Base-by-base conservation (phyloP, 2,888 invertebrate genomes). In the Calephelis perditalis region DNA sequence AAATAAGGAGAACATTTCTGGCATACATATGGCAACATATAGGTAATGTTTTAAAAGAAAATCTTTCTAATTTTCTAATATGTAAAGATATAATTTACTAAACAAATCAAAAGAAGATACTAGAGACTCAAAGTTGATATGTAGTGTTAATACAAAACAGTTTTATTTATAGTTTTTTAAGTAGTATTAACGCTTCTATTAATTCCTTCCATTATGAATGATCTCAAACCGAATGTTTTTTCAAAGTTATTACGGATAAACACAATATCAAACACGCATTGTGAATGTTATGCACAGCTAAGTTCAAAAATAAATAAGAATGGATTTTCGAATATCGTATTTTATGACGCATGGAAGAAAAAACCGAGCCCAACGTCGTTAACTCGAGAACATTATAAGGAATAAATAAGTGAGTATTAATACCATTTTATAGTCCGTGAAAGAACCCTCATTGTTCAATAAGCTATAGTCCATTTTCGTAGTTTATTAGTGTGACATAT, bases 311-410 rank as follows among this genome's bases (percentile, higher is more conserved):
- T 77, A 80, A 78, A 80, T 79, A 72, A 71, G 73, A 73, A 67
- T 72, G 71, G 70, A 78, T 78, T 81, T 78, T 78, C 79, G 80
- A 80, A 81, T 84, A 81, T 81, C 74, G 81, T 81, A 83, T 78
- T 86, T 86, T 86, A 88, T 84, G 86, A 78, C 76, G 82, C 83
- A 79, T 83, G 81, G 77, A 78, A 77, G 77, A 85, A 86, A 78
- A 85, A 88, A 84, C 77, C 74, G 81, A 79, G 82, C 78, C 73
- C 75, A 76, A 77, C 83, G 79, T 86, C 83, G 87, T 87, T 88
- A 86, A 87, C 85, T 85, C 81, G 86, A 85, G 83, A 88, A 87
- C 87, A 87, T 86, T 86, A 84, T 84, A 84, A 81, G 77, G 78
- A 86, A 86, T 86, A 87, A 86, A 88, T 88, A 87, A 82, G 78